Base-by-base conservation (phyloP, 2,113 vertebrate species). In the Equus przewalskii region DNA sequence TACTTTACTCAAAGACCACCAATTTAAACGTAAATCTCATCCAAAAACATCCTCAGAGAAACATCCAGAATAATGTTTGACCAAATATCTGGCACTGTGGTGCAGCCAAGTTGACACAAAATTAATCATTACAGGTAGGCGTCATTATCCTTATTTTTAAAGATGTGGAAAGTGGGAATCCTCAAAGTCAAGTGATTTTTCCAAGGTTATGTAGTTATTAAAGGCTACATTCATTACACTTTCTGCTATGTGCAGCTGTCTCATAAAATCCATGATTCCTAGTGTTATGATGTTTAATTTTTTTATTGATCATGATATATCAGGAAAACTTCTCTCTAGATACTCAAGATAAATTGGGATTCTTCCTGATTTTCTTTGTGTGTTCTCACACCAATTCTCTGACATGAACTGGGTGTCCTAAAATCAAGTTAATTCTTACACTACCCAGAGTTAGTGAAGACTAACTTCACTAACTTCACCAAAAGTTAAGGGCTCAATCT, bases 161-260 rank as follows among this genome's bases (percentile, higher is more conserved):
- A 81, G 30, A 89, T 58, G 22, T 72, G 3, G 19, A 85, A 56
- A 85, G 60, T 51, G 28, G 41, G 24, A 80, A 62, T 84, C 60
- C 16, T 58, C 33, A 91, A 56, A 26, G 78, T 81, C 87, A 95
- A 93, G 58, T 80, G 21, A 73, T 24, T 88, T 78, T 87, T 83
- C 76, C 84, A 88, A 89, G 24, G 5, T 91, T 54, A 87, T 5
- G 6, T 5, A 51, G 33, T 86, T 86, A 92, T 22, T 87, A 83
- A 96, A 64, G 15, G 26, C n/a, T 76, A 62, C 2, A 46, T 84
- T 58, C 21, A 89, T 46, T 72, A 5, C 28, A 24, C 21, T 60
- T 58, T 78, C 56, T 94, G 26, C 28, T 60, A 24, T 81, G 33
- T 33, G 13, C 9, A 54, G 18, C 54, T 79, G 6, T 89, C 36